Base-by-base conservation (phyloP, 2,888 invertebrate species). In the Zeuzera pyrina region DNA sequence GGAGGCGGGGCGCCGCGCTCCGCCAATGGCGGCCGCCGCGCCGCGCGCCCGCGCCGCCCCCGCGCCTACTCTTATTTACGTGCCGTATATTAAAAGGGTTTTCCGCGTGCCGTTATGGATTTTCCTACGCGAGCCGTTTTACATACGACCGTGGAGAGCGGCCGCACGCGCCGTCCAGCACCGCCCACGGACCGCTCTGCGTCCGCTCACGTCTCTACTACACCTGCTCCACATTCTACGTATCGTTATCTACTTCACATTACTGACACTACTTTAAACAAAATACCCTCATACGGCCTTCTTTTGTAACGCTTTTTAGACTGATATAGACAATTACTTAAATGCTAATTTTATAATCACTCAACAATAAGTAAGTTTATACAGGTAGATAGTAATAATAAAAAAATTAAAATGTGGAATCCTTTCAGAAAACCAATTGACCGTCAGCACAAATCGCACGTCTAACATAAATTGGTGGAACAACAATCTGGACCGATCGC, bases 81-180 rank as follows among this genome's bases (percentile, higher is more conserved):
- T 79, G 71, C 64, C 79, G 77, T 78, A 81, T 79, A 83, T 81
- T 79, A 78, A 83, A 81, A 83, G 81, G 83, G 83, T 79, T 83
- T 81, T 83, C 79, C 79, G 77, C 79, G 77, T 69, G 62, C 71
- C 73, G 74, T 76, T 83, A 81, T 81, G 73, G 83, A 79, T 79
- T 79, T 81, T 77, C 79, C 68, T 54, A 44, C 49, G 57, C 56
- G 66, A 54, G 51, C 44, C 59, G 64, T 57, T 77, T 77, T 76
- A 76, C 74, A 76, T 74, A 74, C 73, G 66, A n/a, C n/a, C n/a
- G n/a, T n/a, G n/a, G n/a, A n/a, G n/a, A n/a, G n/a, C n/a, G n/a
- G n/a, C 41, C 26, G 15, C 35, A 27, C 39, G 31, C 33, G 29
- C 40, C 43, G 33, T 29, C 33, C 35, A 41, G 31, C 31, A 15